Evolutionary conservation across 2,888 invertebrate species (phyloP).

Genomic region (Polydrusus pterygomalis): DNA sequence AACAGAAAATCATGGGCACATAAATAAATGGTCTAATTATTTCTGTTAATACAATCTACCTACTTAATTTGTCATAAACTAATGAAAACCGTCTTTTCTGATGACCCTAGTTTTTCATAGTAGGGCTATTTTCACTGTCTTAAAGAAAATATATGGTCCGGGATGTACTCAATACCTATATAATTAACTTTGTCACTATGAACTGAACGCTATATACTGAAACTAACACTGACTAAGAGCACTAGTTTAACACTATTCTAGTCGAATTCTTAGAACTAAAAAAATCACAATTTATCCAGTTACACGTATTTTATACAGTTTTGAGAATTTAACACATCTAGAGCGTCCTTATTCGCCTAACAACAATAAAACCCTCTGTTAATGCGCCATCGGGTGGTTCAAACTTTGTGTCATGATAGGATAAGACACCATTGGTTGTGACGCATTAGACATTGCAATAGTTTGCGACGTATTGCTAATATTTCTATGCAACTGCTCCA

Average conservation of each 20-base stretch:
- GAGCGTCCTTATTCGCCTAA: constrained; percentile 7
- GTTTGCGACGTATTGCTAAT: constrained; percentile 73
- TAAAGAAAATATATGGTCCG: not conserved
- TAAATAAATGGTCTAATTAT: too few relatives aligned
- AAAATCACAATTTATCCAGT: constrained; percentile 16
- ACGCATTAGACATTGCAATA: constrained; percentile 77
- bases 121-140: too few relatives aligned
- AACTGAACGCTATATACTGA: not conserved
- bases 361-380: constrained; percentile 36
- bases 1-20: too few relatives aligned
- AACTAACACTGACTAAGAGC: constrained; percentile 25
- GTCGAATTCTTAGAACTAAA: constrained; percentile 13
- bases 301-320: not conserved
- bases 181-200: not conserved
- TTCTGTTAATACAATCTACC: not conserved
- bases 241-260: constrained; percentile 15
- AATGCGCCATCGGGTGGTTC: constrained; percentile 67
- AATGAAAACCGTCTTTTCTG: not conserved
- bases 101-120: not conserved
- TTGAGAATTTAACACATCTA: not conserved
- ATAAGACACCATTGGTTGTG: constrained; percentile 79
- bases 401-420: constrained; percentile 80
- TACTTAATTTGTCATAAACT: not conserved
- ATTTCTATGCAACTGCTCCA: constrained; percentile 66
- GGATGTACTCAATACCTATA: not conserved